Percentiles rank a stretch among this genome's conserved stretches.
These are phyloP conservation scores for Belgica antarctica DNA, from an alignment of 2,888 invertebrate genomes.

Conservation along the genomic window DNA sequence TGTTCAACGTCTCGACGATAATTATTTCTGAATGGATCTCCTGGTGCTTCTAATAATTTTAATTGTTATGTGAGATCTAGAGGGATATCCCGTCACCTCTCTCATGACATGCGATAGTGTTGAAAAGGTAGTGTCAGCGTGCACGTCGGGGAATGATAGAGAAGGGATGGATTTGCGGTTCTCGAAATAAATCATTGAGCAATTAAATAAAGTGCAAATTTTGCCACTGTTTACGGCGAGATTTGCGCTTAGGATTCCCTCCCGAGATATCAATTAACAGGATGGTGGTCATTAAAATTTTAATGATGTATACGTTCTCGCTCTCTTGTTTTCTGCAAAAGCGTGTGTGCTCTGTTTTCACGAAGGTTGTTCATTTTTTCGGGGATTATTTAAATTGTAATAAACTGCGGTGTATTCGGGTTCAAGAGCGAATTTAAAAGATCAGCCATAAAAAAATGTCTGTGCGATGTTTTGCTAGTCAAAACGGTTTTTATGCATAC, in stretches of 20 bases:
- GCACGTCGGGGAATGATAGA: not conserved
- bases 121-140: not conserved
- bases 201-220: conserved; percentile 40
- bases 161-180: not conserved
- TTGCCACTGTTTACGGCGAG: conserved; percentile 8
- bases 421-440: not conserved
- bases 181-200: conserved; percentile 25
- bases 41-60: not conserved
- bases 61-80: conserved; percentile 4
- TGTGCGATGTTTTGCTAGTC: not conserved
- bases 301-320: not conserved
- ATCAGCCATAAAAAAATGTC: not conserved
- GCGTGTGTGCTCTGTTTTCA: not conserved
- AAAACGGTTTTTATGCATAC: no score
- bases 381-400: conserved; percentile 5
- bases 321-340: not conserved
- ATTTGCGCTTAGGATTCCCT: not conserved
- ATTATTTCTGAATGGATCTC: not conserved
- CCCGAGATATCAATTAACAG: conserved; percentile 41
- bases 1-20: not conserved
- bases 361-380: not conserved
- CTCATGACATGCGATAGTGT: not conserved
- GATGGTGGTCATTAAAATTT: conserved; percentile 38
- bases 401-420: not conserved
- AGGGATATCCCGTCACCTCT: conserved; percentile 10